A percentile compares a stretch with the other conserved stretches of the same genome.
Conservation (phyloP, 2,113 vertebrate genomes). For the Hemicordylus capensis region DNA sequence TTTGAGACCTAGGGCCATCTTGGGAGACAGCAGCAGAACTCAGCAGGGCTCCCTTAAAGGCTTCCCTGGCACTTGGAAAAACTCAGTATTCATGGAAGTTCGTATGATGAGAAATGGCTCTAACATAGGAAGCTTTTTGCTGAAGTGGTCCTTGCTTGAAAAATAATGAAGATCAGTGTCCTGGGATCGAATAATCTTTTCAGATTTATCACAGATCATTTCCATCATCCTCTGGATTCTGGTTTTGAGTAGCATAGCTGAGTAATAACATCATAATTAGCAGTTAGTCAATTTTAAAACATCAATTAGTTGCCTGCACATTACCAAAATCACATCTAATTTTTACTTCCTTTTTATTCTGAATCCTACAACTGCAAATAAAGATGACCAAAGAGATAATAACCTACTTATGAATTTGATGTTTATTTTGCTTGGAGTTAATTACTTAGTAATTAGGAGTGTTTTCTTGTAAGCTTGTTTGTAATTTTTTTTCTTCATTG, state of each 20-base stretch:
- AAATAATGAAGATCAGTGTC: too few species aligned
- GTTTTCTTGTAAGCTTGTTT: constrained; percentile 19
- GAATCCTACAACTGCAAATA: constrained; percentile 20
- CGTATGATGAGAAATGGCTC: too few species aligned
- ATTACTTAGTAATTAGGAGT: constrained; percentile 33
- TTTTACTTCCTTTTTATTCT: accelerated
- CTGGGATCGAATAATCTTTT: not conserved
- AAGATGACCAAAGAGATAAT: constrained; percentile 10
- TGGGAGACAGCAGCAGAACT: too few species aligned
- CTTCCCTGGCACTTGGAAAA: too few species aligned
- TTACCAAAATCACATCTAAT: not conserved
- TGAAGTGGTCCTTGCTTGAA: too few species aligned
- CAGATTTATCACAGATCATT: not conserved
- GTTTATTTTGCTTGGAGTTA: constrained; percentile 23
- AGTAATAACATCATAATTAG: not conserved
- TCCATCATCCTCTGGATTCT: not conserved
- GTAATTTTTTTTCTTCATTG: not conserved
- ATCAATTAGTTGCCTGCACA: constrained; percentile 1
- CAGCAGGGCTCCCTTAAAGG: too few species aligned
- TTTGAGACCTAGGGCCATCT: too few species aligned
- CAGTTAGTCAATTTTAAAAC: not conserved
- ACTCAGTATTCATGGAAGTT: too few species aligned
- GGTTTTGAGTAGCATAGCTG: not conserved
- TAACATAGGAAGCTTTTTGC: too few species aligned
- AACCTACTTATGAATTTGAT: constrained; percentile 13